Conservation (phyloP, 1,140 invertebrate genomes). For the Tetramorium simillimum region DNA sequence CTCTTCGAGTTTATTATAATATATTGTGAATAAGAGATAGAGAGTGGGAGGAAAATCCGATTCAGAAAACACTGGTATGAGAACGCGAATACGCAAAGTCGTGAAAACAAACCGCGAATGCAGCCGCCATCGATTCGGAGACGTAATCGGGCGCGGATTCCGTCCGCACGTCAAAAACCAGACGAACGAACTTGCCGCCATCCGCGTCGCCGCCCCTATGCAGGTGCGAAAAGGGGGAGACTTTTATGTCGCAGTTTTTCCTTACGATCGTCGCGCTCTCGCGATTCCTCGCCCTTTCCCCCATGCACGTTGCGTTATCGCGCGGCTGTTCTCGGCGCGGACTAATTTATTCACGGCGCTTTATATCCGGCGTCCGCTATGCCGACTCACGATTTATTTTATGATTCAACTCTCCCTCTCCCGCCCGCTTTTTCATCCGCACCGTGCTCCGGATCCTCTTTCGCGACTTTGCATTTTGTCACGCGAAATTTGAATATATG, state of each 20-base stretch:
- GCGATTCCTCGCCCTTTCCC: not conserved
- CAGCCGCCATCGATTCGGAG: constrained; percentile 8
- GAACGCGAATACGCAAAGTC: constrained; percentile 24
- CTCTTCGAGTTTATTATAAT: not conserved
- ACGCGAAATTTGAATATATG: constrained; percentile 10
- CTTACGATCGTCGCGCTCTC: not conserved
- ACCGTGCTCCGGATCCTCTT: not conserved
- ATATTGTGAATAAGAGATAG: not conserved
- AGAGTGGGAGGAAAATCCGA: not conserved
- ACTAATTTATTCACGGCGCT: constrained; percentile 53
- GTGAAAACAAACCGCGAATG: constrained; percentile 15
- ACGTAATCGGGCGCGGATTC: constrained; percentile 35
- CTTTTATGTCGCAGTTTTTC: constrained; percentile 24
- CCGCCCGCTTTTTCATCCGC: not conserved
- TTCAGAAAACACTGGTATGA: constrained; percentile 10
- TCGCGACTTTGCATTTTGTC: constrained; percentile 29
- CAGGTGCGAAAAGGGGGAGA: not conserved
- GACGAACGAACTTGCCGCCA: constrained; percentile 53
- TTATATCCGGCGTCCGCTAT: constrained; percentile 27
- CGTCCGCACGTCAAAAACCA: constrained; percentile 11
- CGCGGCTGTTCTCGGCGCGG: not conserved
- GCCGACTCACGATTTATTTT: constrained; percentile 49
- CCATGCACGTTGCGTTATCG: constrained; percentile 6
- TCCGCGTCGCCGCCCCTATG: not conserved
- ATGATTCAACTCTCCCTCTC: not conserved